These are phyloP conservation scores for Phoebastria nigripes DNA, from an alignment of 2,797 vertebrate genomes.

Conservation along the genomic window DNA sequence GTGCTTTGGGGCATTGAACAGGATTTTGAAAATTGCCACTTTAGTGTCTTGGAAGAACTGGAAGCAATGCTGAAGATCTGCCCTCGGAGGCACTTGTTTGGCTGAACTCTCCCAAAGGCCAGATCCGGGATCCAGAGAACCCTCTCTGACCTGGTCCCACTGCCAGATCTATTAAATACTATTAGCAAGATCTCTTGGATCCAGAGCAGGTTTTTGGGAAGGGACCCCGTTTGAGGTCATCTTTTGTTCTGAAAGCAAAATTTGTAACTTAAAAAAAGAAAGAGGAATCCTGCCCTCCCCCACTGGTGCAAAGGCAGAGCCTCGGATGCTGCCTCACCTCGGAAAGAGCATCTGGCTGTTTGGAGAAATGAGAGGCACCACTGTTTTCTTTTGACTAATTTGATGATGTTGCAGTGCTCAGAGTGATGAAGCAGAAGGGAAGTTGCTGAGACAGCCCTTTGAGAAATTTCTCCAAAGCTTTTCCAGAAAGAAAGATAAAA, in stretches of 20 bases:
- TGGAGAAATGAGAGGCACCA: conserved; percentile 56
- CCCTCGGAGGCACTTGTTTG: not conserved
- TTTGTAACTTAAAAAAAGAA: not conserved
- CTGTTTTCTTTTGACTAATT: conserved; percentile 64
- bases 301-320: not conserved
- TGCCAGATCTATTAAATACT: not conserved
- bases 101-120: not conserved
- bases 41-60: not conserved
- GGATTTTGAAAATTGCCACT: not conserved
- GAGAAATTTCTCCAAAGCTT: conserved; percentile 54
- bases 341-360: conserved; percentile 50
- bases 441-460: conserved; percentile 62
- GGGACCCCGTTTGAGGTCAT: accelerated
- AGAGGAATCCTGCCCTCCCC: conserved; percentile 37
- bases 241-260: not conserved
- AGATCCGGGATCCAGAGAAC: not conserved
- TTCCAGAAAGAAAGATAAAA: not conserved
- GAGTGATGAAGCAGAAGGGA: conserved; percentile 54
- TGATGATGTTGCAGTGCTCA: conserved; percentile 60
- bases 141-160: not conserved
- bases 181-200: not conserved
- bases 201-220: not conserved
- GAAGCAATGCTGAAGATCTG: not conserved
- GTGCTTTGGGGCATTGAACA: accelerated
- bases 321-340: not conserved